Base-by-base conservation (phyloP, 35 echinoderm and acorn worm genomes). In the Apostichopus japonicus region DNA sequence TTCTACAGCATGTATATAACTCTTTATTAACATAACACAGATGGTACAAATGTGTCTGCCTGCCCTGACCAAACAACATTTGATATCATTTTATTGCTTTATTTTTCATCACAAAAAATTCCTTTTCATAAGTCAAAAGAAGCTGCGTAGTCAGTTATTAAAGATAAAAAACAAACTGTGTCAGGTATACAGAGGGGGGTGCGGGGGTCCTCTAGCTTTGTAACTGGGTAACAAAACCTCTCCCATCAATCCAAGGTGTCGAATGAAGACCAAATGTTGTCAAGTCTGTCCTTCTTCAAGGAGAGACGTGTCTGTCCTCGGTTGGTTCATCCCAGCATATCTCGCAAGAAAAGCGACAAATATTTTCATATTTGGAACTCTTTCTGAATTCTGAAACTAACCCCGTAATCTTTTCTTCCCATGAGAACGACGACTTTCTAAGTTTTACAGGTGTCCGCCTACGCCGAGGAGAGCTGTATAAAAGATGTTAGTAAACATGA, bases 351-450 rank as follows among this genome's bases (percentile, higher is more conserved):
- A 27, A 9, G 23, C 5, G 78, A 80, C 78, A 80, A 80, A 80
- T 80, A 80, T 80, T 80, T 80, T 80, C 78, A 80, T 80, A 80
- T 80, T 80, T 27, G 78, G 78, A 80, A 80, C 78, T 44, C 8
- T 52, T 80, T 80, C 8, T 24, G 78, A 54, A 44, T 44, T 44
- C 33, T 53, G 53, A 44, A 44, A 44, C 33, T 44, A 80, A 51
- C 23, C 19, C 23, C 19, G 8, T 80, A 51, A 24, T 44, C 78
- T 44, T 80, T 80, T 51, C 78, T 80, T 51, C 78, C 24, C 78
- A 80, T 80, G 78, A 80, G 78, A 80, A 11, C 25, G 51, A 44
- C 33, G 25, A 27, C 10, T 54, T 27, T 80, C 78, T 80, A 15
- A 80, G 78, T 44, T 80, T 80, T 24, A 6, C 78, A 80, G 23